Base-by-base conservation (phyloP, 2,888 invertebrate species). In the Lepetodrilus schrolli region DNA sequence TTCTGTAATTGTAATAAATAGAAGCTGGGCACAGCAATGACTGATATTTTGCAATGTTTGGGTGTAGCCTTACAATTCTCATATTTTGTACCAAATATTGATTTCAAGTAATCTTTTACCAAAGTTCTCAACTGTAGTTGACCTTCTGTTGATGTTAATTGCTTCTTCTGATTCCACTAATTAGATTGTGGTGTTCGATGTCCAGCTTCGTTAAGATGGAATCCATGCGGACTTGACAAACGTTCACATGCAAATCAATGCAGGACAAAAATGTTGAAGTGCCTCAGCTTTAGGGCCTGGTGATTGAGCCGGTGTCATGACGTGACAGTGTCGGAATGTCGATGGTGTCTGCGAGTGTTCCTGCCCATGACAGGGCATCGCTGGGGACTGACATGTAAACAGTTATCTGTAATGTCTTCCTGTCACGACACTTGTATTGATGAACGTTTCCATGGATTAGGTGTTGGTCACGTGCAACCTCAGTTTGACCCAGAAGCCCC, bases 81-180 rank as follows among this genome's bases (percentile, higher is more conserved):
- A 5, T 13, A 10, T n/a, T 34, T 58, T 30, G 34, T 17, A 23
- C 5, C 17, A 26, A 26, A 2, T 58, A 58, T 58, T 21, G 58
- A 58, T 58, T 30, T 30, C 58, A 34, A 30, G 34, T 30, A 58
- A 17, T n/a, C 34, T 17, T 43, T 43, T 43, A n/a, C 30, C 58
- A 30, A 26, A 26, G 17, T 30, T 17, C 17, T 26, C 34, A 34
- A 58, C 34, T 23, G 7, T 7, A 58, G 30, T 58, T 34, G 58
- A 58, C 58, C 58, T n/a, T 17, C 26, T 30, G 17, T 26, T 30
- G 34, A 58, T 17, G 58, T 58, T 58, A 58, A 58, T 58, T 58
- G 10, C 17, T 30, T n/a, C 30, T 5, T 30, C 8, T 21, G 26
- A 58, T 34, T 23, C 13, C n/a, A 0, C 13, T 58, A 34, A 34